phyloP scores from a whole-genome alignment of 2,797 vertebrate genomes.

The Mallotus villosus region DNA sequence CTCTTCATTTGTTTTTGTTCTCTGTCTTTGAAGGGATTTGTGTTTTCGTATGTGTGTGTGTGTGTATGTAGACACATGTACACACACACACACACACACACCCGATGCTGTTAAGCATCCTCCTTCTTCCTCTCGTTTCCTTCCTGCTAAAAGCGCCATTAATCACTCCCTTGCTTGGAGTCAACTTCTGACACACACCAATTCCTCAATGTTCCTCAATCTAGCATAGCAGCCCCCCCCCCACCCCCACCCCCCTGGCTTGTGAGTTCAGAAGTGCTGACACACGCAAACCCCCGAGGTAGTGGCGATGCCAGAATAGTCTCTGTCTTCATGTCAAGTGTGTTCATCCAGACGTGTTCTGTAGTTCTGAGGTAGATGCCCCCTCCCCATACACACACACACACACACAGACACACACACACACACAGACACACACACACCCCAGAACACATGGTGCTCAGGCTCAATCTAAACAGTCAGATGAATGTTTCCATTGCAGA shows the following conservation, averaged over 20 bases:
- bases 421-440: background rate
- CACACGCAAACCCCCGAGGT: slow-evolving; percentile 38
- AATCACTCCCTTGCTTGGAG: slow-evolving; percentile 38
- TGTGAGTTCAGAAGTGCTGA: slow-evolving; percentile 38
- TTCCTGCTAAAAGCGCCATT: slow-evolving; percentile 29
- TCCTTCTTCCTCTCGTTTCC: slow-evolving; percentile 29
- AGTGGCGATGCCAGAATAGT: background rate
- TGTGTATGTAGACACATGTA: slow-evolving; percentile 34
- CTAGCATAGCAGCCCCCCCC: background rate
- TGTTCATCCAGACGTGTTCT: no score
- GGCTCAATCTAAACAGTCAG: slow-evolving; percentile 71
- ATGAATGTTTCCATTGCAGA: slow-evolving; percentile 66
- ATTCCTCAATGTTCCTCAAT: slow-evolving; percentile 10
- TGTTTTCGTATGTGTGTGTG: slow-evolving; percentile 49
- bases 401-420: no score
- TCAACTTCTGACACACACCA: slow-evolving; percentile 42
- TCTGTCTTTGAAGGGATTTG: slow-evolving; percentile 35
- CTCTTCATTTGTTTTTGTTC: slow-evolving; percentile 49
- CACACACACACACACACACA: background rate
- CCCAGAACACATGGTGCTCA: slow-evolving; percentile 55
- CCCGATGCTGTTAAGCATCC: background rate
- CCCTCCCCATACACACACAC: no score
- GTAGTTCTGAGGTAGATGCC: background rate
- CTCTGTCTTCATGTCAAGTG: no score
- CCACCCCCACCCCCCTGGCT: slow-evolving; percentile 15